phyloP scores from a whole-genome alignment of 2,797 vertebrate genomes.

The Hydrophis major region DNA sequence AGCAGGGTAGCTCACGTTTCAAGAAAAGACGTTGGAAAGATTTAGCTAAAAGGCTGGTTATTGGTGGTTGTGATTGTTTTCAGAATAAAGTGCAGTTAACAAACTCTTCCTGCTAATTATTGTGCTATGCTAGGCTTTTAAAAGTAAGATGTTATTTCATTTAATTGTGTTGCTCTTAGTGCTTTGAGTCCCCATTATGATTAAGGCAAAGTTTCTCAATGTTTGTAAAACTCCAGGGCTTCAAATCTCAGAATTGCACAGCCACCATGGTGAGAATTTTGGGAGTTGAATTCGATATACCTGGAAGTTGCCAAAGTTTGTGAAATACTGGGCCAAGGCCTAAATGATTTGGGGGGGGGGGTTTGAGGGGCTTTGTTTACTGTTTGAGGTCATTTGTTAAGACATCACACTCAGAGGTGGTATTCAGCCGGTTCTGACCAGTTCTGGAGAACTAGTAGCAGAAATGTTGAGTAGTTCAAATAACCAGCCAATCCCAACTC shows the following conservation, averaged over 20 bases:
- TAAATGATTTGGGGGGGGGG: accelerated
- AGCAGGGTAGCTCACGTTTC: neutral
- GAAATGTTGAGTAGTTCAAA: too few species aligned
- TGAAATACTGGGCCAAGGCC: neutral
- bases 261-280: neutral
- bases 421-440: too few species aligned
- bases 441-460: too few species aligned
- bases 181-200: neutral
- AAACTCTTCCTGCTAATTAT: neutral
- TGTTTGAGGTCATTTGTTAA: neutral
- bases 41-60: neutral
- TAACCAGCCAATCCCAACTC: too few species aligned
- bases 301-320: neutral
- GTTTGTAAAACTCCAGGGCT: neutral
- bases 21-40: neutral
- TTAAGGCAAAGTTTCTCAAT: neutral
- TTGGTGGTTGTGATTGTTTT: neutral
- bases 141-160: neutral
- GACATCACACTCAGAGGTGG: neutral
- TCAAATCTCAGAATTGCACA: neutral
- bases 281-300: neutral
- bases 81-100: neutral
- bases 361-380: neutral
- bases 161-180: neutral
- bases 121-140: neutral